Base-by-base conservation (phyloP, 2,797 vertebrate species). In the Silurus lanzhouensis region DNA sequence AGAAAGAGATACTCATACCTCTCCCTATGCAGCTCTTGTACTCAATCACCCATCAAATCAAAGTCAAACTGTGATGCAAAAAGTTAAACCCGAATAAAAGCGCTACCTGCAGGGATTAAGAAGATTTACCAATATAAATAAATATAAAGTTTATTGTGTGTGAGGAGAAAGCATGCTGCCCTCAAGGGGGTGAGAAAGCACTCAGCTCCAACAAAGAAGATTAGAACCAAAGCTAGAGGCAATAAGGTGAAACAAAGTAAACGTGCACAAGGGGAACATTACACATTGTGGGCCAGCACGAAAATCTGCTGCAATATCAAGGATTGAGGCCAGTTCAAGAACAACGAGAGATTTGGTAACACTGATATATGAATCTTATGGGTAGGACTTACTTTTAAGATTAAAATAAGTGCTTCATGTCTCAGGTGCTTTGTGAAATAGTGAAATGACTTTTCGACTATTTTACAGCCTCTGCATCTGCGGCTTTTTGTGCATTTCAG, bases 121-220 rank as follows among this genome's bases (percentile, higher is more conserved):
- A 75, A 82, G 84, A 87, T 84, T 82, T 82, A 55, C 63, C 83
- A 81, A 84, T 83, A 75, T 77, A 85, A 89, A 89, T 77, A 75
- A 74, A 88, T 83, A 78, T 80, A 68, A 68, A 83, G 14, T 68
- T 88, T 83, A 66, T 82, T 66, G 66, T 81, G 72, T 79, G 66
- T 74, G 70, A 52, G 52, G 44, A 2, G 48, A 63, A 61, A 76
- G 76, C 86, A 80, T 25, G 52, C 25, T 61, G 70, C 55, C 84
- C 71, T 79, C 31, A 76, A 58, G 57, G 52, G 70, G 3, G 7
- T 67, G 78, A 84, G 78, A 44, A 74, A 82, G 74, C 84, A 63
- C 72, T 68, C 83, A 64, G 64, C n/a, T 68, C 46, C 84, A 84
- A 83, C 79, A 77, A 86, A 88, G 48, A 61, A 76, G 75, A 88